Evolutionary conservation across 2,797 vertebrate species (phyloP), one percentile per base, ranked within the genome.

Genomic region (Trachops cirrhosus): DNA sequence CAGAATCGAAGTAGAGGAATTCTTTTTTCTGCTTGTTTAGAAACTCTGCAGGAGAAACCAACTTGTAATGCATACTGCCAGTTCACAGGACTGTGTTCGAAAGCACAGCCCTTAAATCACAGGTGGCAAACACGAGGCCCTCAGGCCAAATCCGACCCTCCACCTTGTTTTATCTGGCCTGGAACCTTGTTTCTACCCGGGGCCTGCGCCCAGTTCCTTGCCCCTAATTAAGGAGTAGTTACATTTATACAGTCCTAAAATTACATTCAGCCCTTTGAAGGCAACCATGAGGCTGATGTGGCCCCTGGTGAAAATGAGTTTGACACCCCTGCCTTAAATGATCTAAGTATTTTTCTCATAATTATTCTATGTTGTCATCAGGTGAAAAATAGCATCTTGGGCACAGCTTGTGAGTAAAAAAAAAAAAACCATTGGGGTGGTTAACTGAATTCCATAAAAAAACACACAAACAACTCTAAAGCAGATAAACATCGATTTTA

Each of bases 401-500:
- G 54, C 39, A 91, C 22, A 89, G 46, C 57, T 68, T 68, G 24
- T 71, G 37, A 29, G 46, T 62, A 16, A 84, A 95, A 79, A n/a
- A 89, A 41, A 84, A 95, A 79, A n/a, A 89, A 41, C 15, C 67
- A 73, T 19, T 86, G 15, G 15, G 6, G 9, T 87, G 8, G 59
- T 75, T 85, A 82, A 83, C 46, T 91, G 75, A 93, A 87, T 92
- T 80, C 70, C 22, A 48, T 70, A 57, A 1, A 79, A 54, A 16
- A 37, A 93, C 41, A 57, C 21, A 59, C 26, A 59, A 22, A 37
- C 50, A 24, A 24, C 78, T 95, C 50, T 89, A 68, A 92, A 86
- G 70, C 50, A 96, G 78, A 95, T 77, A 89, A 80, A 73, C 86
- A 78, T 85, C 83, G 2, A 32, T 86, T 96, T 96, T 95, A 96